Base-by-base conservation (phyloP, 2,113 vertebrate genomes). In the Saguinus midas region DNA sequence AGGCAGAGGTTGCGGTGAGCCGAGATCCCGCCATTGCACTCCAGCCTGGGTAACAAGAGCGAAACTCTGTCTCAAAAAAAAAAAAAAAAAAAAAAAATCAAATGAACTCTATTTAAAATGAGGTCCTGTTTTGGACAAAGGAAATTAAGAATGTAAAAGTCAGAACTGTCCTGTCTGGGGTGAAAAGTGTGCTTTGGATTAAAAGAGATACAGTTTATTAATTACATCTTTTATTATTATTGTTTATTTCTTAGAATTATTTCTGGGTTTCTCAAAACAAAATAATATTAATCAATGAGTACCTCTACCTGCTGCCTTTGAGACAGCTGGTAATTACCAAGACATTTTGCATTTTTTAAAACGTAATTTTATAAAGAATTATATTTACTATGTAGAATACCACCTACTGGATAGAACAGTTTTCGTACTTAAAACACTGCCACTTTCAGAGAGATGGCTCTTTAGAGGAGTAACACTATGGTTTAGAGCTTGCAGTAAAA, bases 291-390 rank as follows among this genome's bases (percentile, higher is more conserved):
- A 86, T 91, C 55, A 90, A 52, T 76, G 27, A 94, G 8, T 84
- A 73, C 21, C 68, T 90, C 27, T 88, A 48, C 89, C 75, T 90
- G 96, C 35, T 96, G 89, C 37, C 55, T 92, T 96, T 79, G 37
- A 92, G 79, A 96, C 43, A 89, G 52, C 27, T 96, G 45, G n/a
- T 75, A 95, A 86, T 89, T 86, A 87, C 37, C 27, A 95, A 97
- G 86, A 95, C 66, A 91, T 90, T 96, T 78, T 91, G 35, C 87
- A 93, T 93, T 96, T 95, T 84, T 40, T 8, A 45, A 96, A 18
- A 95, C 50, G 23, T 96, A 87, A 95, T 91, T 97, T 97, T 95
- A 85, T 93, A 83, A 94, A 95, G 79, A 95, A 66, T 92, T 95
- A 66, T 89, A 45, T 91, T 93, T 90, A 87, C 18, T 79, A 73